Conservation (phyloP, 1,140 invertebrate species). For the Homarus americanus region DNA sequence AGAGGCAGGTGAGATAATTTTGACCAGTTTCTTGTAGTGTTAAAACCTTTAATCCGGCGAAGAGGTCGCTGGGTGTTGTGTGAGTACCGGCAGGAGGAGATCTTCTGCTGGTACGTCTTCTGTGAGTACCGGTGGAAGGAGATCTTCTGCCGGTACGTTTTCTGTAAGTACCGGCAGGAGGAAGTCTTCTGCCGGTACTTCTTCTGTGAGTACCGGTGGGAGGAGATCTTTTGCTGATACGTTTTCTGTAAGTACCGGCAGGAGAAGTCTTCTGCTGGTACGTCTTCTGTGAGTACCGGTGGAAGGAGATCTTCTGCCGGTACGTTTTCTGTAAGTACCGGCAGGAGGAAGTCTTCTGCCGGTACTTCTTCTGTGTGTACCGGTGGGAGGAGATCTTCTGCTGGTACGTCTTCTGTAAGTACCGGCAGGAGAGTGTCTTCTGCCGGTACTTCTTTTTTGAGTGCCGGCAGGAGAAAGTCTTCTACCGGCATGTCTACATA, state of each 20-base stretch:
- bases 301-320: neutral
- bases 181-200: neutral
- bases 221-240: too few relatives aligned
- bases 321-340: neutral
- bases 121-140: neutral
- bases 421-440: neutral
- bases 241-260: neutral
- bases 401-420: too few relatives aligned
- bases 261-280: constrained; percentile 2
- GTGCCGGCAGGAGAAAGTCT: neutral
- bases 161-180: neutral
- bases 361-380: too few relatives aligned
- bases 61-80: too few relatives aligned
- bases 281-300: neutral
- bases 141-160: neutral
- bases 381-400: too few relatives aligned
- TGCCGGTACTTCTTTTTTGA: neutral
- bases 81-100: too few relatives aligned
- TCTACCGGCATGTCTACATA: neutral
- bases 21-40: too few relatives aligned
- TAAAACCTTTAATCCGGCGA: too few relatives aligned
- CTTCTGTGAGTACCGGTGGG: too few relatives aligned
- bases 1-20: neutral
- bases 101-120: neutral
- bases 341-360: neutral